phyloP scores from a whole-genome alignment of 2,797 vertebrate genomes.

The Gadopsis marmoratus region DNA sequence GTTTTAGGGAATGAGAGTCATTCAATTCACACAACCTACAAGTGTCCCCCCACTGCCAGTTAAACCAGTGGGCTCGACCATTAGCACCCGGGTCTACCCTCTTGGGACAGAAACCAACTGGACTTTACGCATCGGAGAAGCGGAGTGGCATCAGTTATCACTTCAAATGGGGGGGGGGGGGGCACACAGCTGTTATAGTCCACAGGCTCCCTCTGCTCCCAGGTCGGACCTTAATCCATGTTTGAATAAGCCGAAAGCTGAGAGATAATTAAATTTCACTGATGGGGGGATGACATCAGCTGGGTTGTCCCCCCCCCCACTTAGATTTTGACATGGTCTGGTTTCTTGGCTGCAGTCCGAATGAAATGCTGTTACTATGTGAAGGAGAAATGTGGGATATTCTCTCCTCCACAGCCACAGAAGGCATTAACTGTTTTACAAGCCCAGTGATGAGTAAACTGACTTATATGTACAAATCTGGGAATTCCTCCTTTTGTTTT shows the following conservation, averaged over 20 bases:
- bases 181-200: slow-evolving; percentile 47
- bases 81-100: slow-evolving; percentile 11
- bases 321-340: background rate
- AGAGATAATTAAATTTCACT: slow-evolving; percentile 54
- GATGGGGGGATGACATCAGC: slow-evolving; percentile 34
- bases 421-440: too few relatives aligned
- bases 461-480: background rate
- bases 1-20: background rate
- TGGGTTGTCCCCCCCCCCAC: background rate
- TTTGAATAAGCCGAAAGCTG: slow-evolving; percentile 35
- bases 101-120: slow-evolving; percentile 29
- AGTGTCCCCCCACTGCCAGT: slow-evolving; percentile 1
- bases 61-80: slow-evolving; percentile 11
- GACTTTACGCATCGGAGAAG: slow-evolving; percentile 9
- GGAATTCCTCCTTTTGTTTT: background rate
- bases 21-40: background rate
- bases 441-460: background rate
- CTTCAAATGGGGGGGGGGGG: slow-evolving; percentile 27
- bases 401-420: too few relatives aligned
- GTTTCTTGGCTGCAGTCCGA: slow-evolving; percentile 38
- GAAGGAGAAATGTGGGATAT: slow-evolving; percentile 1
- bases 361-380: slow-evolving; percentile 7
- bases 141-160: slow-evolving; percentile 18
- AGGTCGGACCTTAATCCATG: slow-evolving; percentile 40
- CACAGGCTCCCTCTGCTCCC: slow-evolving; percentile 2